Evolutionary conservation across 2,113 vertebrate species (phyloP), one percentile per base, ranked within the genome.

Genomic region (Alaudala cheleensis): DNA sequence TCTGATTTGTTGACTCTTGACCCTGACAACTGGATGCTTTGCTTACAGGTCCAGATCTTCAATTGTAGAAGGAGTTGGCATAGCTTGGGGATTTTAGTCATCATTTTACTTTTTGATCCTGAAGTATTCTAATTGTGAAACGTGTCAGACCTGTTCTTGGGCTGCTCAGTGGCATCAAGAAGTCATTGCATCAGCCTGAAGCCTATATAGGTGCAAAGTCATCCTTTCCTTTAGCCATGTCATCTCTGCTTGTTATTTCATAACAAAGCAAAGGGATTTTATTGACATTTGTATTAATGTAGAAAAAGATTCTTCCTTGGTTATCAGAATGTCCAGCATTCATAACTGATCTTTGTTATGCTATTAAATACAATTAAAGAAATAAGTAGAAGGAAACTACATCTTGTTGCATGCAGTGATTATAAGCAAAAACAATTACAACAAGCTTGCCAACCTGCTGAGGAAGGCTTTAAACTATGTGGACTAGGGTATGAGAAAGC

Each of bases 111-210:
- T 95, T 79, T 80, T 92, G 71, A 85, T 96, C 87, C 74, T 80
- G 65, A 85, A 65, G 42, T 82, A 70, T 91, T 85, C 54, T 92
- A 89, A 91, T 95, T 92, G 86, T 50, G 66, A 94, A 96, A 45
- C 90, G 1, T 39, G 96, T 90, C 62, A 95, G 45, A 95, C 95
- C 74, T 85, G 95, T 95, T 95, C 87, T 91, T 62, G 29, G 42
- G 54, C 54, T 94, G 78, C 57, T 95, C 28, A 28, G 62, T 82
- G 93, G 42, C 93, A 94, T 84, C 34, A 42, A 58, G 45, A 61
- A 93, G 47, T 76, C 51, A 56, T 94, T 97, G 76, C 92, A 80
- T 90, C 90, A 96, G 60, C 78, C 71, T 88, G 87, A 86, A 77
- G 33, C 61, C 70, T 92, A 29, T 42, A 42, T 21, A 90, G 29